Evolutionary conservation across 2,888 invertebrate species (phyloP).

Genomic region (Tiliacea aurago): DNA sequence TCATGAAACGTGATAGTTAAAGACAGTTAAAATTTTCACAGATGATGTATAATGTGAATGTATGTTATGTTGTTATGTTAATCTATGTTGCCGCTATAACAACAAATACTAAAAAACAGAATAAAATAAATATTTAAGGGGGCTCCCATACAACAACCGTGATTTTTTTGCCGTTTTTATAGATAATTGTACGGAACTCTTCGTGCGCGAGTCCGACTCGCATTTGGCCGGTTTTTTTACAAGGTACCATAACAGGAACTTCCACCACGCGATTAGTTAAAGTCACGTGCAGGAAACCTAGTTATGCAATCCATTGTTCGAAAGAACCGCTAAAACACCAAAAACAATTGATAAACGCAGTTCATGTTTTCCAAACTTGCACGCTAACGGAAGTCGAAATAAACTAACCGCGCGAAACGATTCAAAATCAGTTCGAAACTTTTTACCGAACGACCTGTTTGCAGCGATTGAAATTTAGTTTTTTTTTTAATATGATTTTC

Average conservation of each 20-base stretch:
- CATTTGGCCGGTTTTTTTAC: too few species aligned
- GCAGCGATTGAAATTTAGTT: slow-evolving; percentile 8
- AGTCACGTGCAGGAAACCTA: slow-evolving; percentile 56
- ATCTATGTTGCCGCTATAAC: too few species aligned
- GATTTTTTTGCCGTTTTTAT: too few species aligned
- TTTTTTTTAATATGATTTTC: slow-evolving; percentile 48
- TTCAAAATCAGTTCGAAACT: slow-evolving; percentile 46
- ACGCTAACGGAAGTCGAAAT: slow-evolving; percentile 62
- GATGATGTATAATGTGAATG: too few species aligned
- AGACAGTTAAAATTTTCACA: too few species aligned
- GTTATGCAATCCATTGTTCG: slow-evolving; percentile 68
- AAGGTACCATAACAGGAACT: slow-evolving; percentile 31
- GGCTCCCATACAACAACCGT: too few species aligned
- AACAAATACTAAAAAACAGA: too few species aligned
- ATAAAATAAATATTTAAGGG: too few species aligned
- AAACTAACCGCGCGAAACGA: slow-evolving; percentile 19
- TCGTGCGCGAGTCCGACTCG: too few species aligned
- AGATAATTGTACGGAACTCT: too few species aligned
- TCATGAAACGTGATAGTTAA: too few species aligned
- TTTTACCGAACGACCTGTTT: slow-evolving; percentile 38
- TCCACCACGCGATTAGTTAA: slow-evolving; percentile 10
- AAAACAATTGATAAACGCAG: slow-evolving; percentile 61
- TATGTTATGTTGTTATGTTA: too few species aligned
- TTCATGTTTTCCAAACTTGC: slow-evolving; percentile 72
- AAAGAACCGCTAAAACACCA: slow-evolving; percentile 56